Percentiles rank a stretch among this genome's conserved stretches.
phyloP scores from a whole-genome alignment of 2,888 invertebrate genomes.

The Prenolepis imparis region DNA sequence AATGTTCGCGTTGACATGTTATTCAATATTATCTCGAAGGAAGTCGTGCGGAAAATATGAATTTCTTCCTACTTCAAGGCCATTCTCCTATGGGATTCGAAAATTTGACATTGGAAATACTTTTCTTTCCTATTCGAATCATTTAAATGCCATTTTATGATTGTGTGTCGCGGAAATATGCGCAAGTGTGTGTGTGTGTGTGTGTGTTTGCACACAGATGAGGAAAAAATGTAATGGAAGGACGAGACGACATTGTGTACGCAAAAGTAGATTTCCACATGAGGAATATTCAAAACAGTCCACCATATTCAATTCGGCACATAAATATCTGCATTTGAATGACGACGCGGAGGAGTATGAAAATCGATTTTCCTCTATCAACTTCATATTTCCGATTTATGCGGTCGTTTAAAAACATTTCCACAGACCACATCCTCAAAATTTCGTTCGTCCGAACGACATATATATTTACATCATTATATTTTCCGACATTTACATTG shows the following conservation, averaged over 20 bases:
- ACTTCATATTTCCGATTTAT: constrained; percentile 44
- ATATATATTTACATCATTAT: constrained; percentile 26
- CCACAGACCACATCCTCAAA: constrained; percentile 12
- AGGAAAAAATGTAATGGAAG: constrained; percentile 29
- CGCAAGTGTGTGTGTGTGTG: too few relatives aligned
- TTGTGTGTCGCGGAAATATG: constrained; percentile 9
- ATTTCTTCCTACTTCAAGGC: not conserved
- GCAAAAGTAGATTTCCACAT: constrained; percentile 59
- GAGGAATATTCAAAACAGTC: constrained; percentile 47
- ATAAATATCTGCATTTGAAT: constrained; percentile 56
- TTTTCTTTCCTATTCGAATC: constrained; percentile 32
- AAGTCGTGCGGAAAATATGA: not conserved
- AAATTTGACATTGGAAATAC: constrained; percentile 27
- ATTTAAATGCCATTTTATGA: constrained; percentile 14
- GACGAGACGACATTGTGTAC: constrained; percentile 31
- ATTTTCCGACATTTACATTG: not conserved
- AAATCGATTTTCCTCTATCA: constrained; percentile 53
- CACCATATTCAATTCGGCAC: constrained; percentile 46
- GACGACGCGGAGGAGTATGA: constrained; percentile 46
- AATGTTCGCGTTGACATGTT: too few relatives aligned
- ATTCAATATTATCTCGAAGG: not conserved
- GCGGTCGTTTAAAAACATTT: constrained; percentile 52
- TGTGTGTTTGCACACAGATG: not conserved
- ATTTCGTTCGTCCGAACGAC: not conserved
- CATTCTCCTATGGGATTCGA: not conserved